phyloP scores from a whole-genome alignment of 1,140 invertebrate species.

The Carposina sasakii region DNA sequence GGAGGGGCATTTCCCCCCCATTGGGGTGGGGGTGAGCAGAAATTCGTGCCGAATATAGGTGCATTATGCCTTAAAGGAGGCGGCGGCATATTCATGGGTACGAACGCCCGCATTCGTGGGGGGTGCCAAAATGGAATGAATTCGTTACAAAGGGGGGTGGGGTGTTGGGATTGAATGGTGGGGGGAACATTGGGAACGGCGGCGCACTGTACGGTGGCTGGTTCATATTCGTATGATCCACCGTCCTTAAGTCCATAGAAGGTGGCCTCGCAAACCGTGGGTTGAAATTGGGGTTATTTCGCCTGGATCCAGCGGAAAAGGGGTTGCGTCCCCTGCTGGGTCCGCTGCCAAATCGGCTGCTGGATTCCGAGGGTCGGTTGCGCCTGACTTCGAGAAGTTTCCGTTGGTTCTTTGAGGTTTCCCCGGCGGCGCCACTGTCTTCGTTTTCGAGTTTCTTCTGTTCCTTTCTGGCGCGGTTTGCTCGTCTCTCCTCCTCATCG shows the following conservation, averaged over 20 bases:
- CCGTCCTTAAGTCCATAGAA: slow-evolving; percentile 33
- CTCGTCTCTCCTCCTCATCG: slow-evolving; percentile 85
- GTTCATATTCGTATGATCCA: too few species aligned
- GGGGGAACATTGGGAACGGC: slow-evolving; percentile 28
- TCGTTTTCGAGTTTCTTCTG: slow-evolving; percentile 31
- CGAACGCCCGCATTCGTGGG: too few species aligned
- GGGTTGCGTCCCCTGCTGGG: slow-evolving; percentile 44
- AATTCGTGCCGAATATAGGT: slow-evolving; percentile 46
- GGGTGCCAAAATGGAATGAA: slow-evolving; percentile 42
- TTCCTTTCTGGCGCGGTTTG: slow-evolving; percentile 57
- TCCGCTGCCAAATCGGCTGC: slow-evolving; percentile 52
- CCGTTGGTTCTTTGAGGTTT: slow-evolving; percentile 41
- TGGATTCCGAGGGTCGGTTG: slow-evolving; percentile 50
- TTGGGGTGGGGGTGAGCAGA: slow-evolving; percentile 37
- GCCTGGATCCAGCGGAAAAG: slow-evolving; percentile 30
- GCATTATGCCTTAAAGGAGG: slow-evolving; percentile 38
- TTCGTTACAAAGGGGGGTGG: slow-evolving; percentile 33
- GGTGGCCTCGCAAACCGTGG: slow-evolving; percentile 28
- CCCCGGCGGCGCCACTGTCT: slow-evolving; percentile 35
- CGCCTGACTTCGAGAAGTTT: slow-evolving; percentile 37
- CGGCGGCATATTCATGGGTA: slow-evolving; percentile 31
- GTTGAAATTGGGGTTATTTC: slow-evolving; percentile 31
- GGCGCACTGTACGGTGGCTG: slow-evolving; percentile 34
- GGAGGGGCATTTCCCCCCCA: slow-evolving; percentile 45
- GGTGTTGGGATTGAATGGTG: slow-evolving; percentile 31